These are phyloP conservation scores for Urocitellus parryii DNA, from an alignment of 2,113 vertebrate species.

Conservation along the genomic window DNA sequence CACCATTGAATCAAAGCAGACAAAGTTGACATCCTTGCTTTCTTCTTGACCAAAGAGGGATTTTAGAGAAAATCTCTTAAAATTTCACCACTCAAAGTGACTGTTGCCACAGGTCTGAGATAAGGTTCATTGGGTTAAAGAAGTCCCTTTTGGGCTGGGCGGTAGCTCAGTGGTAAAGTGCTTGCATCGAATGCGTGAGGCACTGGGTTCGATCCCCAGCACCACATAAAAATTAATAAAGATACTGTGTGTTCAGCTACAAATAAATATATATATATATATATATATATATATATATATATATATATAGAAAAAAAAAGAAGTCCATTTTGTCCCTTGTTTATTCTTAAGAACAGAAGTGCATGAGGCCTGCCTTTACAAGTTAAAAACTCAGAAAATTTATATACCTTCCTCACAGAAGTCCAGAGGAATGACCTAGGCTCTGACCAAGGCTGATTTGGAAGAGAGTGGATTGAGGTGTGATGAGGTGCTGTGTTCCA, in stretches of 20 bases:
- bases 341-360: background rate
- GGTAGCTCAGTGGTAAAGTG: too few species aligned
- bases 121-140: background rate
- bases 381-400: conserved; percentile 14
- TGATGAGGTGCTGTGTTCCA: background rate
- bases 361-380: background rate
- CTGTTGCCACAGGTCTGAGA: background rate
- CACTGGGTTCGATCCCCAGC: too few species aligned
- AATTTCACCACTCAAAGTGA: background rate
- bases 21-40: background rate
- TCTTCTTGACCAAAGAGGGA: background rate
- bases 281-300: too few species aligned
- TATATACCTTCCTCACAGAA: background rate
- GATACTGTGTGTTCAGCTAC: too few species aligned
- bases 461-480: background rate
- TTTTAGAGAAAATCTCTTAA: conserved; percentile 29
- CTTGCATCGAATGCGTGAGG: too few species aligned
- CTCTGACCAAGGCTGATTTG: background rate
- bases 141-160: background rate
- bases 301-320: too few species aligned
- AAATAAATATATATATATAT: too few species aligned
- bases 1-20: background rate
- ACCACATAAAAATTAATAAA: too few species aligned
- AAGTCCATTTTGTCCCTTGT: background rate
- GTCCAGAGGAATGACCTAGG: background rate